Evolutionary conservation across 2,888 invertebrate species (phyloP).

Genomic region (Octonoba sinensis): DNA sequence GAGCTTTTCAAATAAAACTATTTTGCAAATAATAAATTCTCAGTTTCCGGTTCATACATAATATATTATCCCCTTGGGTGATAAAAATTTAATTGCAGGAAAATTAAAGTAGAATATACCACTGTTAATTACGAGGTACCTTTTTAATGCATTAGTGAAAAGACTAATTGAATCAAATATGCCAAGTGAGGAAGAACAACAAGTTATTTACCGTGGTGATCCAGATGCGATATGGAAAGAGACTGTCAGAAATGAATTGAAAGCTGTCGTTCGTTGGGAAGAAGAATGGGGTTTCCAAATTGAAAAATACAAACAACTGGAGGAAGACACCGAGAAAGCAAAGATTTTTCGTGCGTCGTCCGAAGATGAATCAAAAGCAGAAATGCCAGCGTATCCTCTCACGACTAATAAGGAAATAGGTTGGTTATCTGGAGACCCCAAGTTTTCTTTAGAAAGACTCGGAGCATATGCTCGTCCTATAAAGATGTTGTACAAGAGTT

Average conservation of each 20-base stretch:
- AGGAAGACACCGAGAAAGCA: slow-evolving; percentile 8
- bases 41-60: no score
- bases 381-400: slow-evolving; percentile 21
- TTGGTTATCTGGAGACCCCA: slow-evolving; percentile 30
- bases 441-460: slow-evolving; percentile 31
- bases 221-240: slow-evolving; percentile 35
- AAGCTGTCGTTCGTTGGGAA: slow-evolving; percentile 28
- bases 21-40: no score
- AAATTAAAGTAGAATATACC: no score
- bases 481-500: slow-evolving; percentile 23
- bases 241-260: slow-evolving; percentile 28
- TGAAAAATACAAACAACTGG: slow-evolving; percentile 23
- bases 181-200: not conserved
- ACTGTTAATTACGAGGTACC: no score
- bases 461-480: slow-evolving; percentile 36
- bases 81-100: no score
- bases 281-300: slow-evolving; percentile 44
- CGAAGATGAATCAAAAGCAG: not conserved
- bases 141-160: no score
- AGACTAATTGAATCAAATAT: no score
- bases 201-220: not conserved
- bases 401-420: slow-evolving; percentile 35
- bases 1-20: no score
- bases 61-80: no score
- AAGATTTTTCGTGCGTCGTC: slow-evolving; percentile 17